Evolutionary conservation across 64 coral and sea anemone genomes (phyloP), one percentile per base, ranked within the genome.

Genomic region (Cladopsammia gracilis): DNA sequence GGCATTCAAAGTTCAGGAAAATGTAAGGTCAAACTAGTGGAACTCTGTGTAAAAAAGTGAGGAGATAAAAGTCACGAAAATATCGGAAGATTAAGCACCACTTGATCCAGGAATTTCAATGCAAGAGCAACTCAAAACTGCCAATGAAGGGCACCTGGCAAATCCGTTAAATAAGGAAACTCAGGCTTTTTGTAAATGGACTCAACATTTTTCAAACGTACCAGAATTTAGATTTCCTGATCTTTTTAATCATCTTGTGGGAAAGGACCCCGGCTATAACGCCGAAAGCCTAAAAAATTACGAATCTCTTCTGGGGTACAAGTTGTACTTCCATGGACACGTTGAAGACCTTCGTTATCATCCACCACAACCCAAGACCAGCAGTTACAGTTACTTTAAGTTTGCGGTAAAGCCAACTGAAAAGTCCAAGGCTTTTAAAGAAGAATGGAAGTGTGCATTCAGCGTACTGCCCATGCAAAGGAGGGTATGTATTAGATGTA

Each of bases 211-310:
- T 76, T 75, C 90, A 46, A 74, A 74, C 59, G 62, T 86, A 53
- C 82, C 72, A 22, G 90, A 92, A 25, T 85, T 86, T 16, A 62
- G 49, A 19, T 86, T 86, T 68, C 70, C 80, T 7, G 58, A 86
- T 49, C 52, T 92, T 23, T 90, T 50, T 22, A 65, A 79, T 52
- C 76, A 92, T 75, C 73, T 92, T 22, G 78, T 92, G 6, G 91
- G 50, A 3, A 93, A 87, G 70, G 46, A 75, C 57, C 57, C 44
- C 20, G 5, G 7, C 7, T 87, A 93, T 44, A 47, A 73, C 16
- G 26, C 66, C 46, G 81, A 76, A 75, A 25, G 60, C 13, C 61
- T 92, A 45, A 60, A 49, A 42, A 76, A 15, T 10, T 86, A 84
- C 25, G 79, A 93, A 64, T 78, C 70, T 48, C 73, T 93, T 18